These are phyloP conservation scores for Tigriopus californicus DNA, from an alignment of 2,888 invertebrate species.

Conservation along the genomic window DNA sequence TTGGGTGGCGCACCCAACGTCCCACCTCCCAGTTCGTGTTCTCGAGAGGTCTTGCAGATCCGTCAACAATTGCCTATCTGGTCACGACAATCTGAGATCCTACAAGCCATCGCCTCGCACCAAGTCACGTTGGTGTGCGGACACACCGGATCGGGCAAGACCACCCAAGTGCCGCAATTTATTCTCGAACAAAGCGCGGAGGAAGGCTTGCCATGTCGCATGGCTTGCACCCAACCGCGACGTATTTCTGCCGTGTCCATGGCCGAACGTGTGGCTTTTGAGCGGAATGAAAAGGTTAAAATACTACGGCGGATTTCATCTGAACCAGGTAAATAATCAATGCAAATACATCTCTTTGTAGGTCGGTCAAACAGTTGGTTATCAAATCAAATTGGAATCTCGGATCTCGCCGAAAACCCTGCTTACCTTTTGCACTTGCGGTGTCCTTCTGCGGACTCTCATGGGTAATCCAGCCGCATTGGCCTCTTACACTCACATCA, in stretches of 20 bases:
- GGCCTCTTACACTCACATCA: constrained; percentile 56
- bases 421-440: constrained; percentile 77
- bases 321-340: neutral
- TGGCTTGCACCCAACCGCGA: constrained; percentile 83
- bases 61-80: constrained; percentile 41
- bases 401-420: constrained; percentile 57
- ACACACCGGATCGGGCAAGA: constrained; percentile 84
- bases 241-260: constrained; percentile 75
- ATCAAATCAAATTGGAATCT: constrained; percentile 49
- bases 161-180: constrained; percentile 46
- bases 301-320: neutral
- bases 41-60: constrained; percentile 34
- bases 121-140: constrained; percentile 37
- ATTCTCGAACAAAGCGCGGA: neutral
- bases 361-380: constrained; percentile 48
- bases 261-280: constrained; percentile 62
- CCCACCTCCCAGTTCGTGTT: constrained; percentile 36
- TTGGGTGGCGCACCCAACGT: constrained; percentile 47
- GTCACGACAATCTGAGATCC: constrained; percentile 42
- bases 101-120: constrained; percentile 43
- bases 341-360: neutral
- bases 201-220: constrained; percentile 39
- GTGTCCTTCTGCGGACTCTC: constrained; percentile 65
- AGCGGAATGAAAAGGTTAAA: constrained; percentile 43
- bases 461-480: constrained; percentile 52